Base-by-base conservation (phyloP, 2,888 invertebrate species). In the Pimpla rufipes region DNA sequence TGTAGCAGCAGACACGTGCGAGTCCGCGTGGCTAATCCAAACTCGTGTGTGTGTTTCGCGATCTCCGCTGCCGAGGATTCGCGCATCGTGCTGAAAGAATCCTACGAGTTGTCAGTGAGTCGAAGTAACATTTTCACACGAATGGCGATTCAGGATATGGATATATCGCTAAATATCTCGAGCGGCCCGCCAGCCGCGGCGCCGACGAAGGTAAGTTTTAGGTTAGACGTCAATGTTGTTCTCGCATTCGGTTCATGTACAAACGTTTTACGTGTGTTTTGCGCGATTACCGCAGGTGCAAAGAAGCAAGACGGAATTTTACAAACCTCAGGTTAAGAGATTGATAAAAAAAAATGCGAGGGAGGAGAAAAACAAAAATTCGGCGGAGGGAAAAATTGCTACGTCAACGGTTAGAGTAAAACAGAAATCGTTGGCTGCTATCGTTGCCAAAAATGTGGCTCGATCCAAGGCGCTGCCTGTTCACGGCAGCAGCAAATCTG, bases 141-240 rank as follows among this genome's bases (percentile, higher is more conserved):
- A 84, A 90, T 92, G 90, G 87, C 88, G 37, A 84, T 91, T 55
- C 82, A 86, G 68, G 89, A 89, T 10, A 92, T 91, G 89, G 92
- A 93, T 85, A 92, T 93, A 80, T 90, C 88, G 79, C 86, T 93
- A 68, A 93, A 93, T 66, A 87, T 93, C 16, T 88, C 89, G 8
- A 74, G 85, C n/a, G 88, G 83, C 2, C 59, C 84, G 8, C 42
- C 88, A 37, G 74, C 37, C 8, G 81, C 29, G 57, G 52, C 67
- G 0, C 62, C 84, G 64, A 83, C 40, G 40, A 87, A 89, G 87
- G 92, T 91, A 86, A 88, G 91, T 88, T 78, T 81, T 80, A 89
- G 89, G 88, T 89, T 90, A 89, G 23, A 23, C 71, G 57, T 55
- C 70, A 21, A 45, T 59, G 21, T 50, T 37, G 55, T 37, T 45